A percentile compares a stretch with the other conserved stretches of the same genome.
These are phyloP conservation scores for Belgica antarctica DNA, from an alignment of 2,888 invertebrate species.

Conservation along the genomic window DNA sequence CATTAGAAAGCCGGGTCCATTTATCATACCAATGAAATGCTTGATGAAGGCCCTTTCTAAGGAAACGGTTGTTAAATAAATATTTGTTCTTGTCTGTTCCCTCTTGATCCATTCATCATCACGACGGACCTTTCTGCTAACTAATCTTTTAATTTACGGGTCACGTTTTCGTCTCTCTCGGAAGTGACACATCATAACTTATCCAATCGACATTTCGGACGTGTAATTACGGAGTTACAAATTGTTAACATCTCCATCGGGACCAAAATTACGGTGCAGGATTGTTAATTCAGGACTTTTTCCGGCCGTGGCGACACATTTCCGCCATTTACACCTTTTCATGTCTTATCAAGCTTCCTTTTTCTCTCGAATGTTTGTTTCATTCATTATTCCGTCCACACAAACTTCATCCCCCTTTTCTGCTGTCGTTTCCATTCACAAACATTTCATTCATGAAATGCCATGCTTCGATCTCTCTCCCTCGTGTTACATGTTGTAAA, in stretches of 20 bases:
- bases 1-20: constrained; percentile 16
- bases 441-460: constrained; percentile 30
- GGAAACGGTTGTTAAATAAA: neutral
- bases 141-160: constrained; percentile 35
- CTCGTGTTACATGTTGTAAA: constrained; percentile 20
- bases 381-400: constrained; percentile 12
- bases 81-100: neutral
- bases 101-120: constrained; percentile 15
- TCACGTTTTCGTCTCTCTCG: constrained; percentile 17
- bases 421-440: constrained; percentile 1
- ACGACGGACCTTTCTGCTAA: constrained; percentile 18
- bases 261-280: neutral
- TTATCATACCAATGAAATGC: too few species aligned
- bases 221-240: constrained; percentile 15
- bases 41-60: neutral
- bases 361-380: neutral
- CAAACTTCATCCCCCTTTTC: constrained; percentile 26
- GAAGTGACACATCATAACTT: constrained; percentile 15
- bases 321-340: constrained; percentile 34
- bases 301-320: constrained; percentile 22
- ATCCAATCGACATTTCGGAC: constrained; percentile 27
- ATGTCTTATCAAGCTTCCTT: neutral
- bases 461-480: neutral
- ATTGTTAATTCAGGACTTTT: neutral
- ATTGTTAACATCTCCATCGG: neutral